These are phyloP conservation scores for Andrena haemorrhoa DNA, from an alignment of 2,888 invertebrate genomes.

Conservation along the genomic window DNA sequence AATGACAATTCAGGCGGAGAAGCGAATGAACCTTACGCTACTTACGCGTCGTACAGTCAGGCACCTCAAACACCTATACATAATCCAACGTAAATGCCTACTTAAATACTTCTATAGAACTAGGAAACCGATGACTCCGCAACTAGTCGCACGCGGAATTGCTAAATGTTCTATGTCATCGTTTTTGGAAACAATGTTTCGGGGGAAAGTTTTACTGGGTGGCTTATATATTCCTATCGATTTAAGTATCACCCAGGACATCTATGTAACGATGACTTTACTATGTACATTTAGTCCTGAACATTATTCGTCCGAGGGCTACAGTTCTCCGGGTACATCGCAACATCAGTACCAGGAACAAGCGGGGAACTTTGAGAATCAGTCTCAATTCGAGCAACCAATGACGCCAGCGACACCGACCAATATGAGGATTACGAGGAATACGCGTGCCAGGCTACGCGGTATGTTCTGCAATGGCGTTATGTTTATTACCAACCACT, in stretches of 20 bases:
- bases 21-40: conserved; percentile 83
- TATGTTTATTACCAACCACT: background rate
- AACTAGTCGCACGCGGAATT: no score
- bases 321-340: conserved; percentile 81
- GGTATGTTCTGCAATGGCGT: conserved; percentile 70
- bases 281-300: conserved; percentile 73
- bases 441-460: conserved; percentile 83
- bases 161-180: no score
- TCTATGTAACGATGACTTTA: background rate
- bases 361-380: conserved; percentile 76
- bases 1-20: conserved; percentile 86
- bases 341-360: conserved; percentile 81
- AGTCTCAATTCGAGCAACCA: conserved; percentile 82
- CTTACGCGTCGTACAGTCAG: conserved; percentile 84
- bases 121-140: no score
- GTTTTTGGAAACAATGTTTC: no score
- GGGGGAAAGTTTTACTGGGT: conserved; percentile 7
- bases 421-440: conserved; percentile 85
- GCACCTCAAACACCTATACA: conserved; percentile 83
- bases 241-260: no score
- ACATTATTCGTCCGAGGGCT: conserved; percentile 82
- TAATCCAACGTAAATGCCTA: conserved; percentile 78
- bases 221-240: background rate
- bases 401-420: conserved; percentile 82
- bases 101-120: conserved; percentile 9